Percentiles rank a stretch among this genome's conserved stretches.
phyloP scores from a whole-genome alignment of 2,113 vertebrate species.

The Hyperopisus bebe region DNA sequence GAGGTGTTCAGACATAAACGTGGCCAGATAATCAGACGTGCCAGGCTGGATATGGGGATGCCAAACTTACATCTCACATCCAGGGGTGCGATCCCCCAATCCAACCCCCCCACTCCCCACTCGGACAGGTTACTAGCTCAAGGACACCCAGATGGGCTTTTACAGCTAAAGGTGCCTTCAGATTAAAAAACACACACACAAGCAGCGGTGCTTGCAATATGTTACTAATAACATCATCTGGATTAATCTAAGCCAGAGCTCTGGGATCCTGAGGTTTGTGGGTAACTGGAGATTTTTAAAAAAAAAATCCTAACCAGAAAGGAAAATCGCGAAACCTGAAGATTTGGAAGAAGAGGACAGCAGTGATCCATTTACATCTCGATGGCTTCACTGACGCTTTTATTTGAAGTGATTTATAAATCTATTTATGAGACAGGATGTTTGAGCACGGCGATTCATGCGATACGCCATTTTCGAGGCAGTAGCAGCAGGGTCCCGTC shows the following conservation, averaged over 20 bases:
- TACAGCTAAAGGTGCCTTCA: neutral
- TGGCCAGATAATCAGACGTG: neutral
- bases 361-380: neutral
- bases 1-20: neutral
- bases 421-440: conserved; percentile 3
- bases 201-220: neutral
- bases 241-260: neutral
- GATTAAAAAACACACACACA: neutral
- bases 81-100: neutral
- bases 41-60: neutral
- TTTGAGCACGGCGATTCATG: neutral
- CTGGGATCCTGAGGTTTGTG: neutral
- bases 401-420: conserved; percentile 12
- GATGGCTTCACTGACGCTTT: neutral
- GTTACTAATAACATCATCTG: neutral
- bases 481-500: neutral
- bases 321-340: neutral
- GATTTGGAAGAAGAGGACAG: neutral
- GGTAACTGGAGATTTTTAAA: neutral
- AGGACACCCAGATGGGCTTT: neutral
- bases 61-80: neutral
- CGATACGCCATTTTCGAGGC: neutral
- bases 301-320: neutral
- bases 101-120: neutral
- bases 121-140: neutral